Conservation (phyloP, 2,888 invertebrate species). For the Amphimallon solstitiale region DNA sequence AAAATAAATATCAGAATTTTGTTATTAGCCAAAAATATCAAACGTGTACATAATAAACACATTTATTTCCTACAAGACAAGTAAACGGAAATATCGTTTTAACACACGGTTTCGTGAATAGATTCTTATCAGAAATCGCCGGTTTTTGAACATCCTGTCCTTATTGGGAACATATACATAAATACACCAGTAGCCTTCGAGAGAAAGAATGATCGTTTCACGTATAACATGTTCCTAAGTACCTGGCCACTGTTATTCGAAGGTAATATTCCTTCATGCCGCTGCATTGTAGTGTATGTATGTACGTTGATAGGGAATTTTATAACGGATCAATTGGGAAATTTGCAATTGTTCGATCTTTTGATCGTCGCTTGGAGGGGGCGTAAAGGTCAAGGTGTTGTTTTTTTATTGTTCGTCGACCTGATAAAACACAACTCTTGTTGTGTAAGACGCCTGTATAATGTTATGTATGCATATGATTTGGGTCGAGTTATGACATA, state of each 20-base stretch:
- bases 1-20: too few relatives aligned
- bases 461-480: constrained; percentile 25
- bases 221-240: not conserved
- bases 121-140: constrained; percentile 17
- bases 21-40: too few relatives aligned
- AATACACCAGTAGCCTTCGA: not conserved
- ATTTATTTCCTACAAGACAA: not conserved
- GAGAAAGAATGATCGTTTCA: not conserved
- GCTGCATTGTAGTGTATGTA: not conserved
- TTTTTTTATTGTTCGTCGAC: constrained; percentile 16
- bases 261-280: too few relatives aligned
- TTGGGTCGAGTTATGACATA: constrained; percentile 33
- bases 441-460: constrained; percentile 26
- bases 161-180: not conserved
- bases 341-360: constrained; percentile 27
- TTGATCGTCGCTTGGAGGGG: not conserved
- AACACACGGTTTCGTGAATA: constrained; percentile 13
- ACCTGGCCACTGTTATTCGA: too few relatives aligned
- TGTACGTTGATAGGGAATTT: not conserved
- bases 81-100: constrained; percentile 13
- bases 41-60: too few relatives aligned
- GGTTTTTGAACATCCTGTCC: constrained; percentile 30
- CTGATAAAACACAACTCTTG: constrained; percentile 12
- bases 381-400: constrained; percentile 30
- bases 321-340: constrained; percentile 1